These are phyloP conservation scores for Drosophila buzzatii DNA, from an alignment of 2,888 invertebrate species.

Conservation along the genomic window DNA sequence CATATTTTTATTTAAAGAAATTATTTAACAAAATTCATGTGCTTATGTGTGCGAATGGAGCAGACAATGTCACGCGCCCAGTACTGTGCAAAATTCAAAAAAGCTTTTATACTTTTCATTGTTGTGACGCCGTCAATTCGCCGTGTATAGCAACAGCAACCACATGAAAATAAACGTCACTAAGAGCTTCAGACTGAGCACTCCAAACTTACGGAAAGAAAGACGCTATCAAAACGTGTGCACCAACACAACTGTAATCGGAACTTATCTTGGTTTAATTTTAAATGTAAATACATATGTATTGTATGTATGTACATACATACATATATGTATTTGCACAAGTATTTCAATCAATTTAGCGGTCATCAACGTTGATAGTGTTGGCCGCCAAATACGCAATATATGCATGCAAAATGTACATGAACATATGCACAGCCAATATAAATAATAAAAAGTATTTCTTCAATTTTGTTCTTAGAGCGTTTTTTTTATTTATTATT, in stretches of 20 bases:
- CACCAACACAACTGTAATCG: constrained; percentile 1
- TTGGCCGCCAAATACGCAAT: constrained; percentile 32
- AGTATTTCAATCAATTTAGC: constrained; percentile 30
- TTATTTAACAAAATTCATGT: background rate
- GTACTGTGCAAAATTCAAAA: background rate
- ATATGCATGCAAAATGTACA: constrained; percentile 6
- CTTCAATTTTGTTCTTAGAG: constrained; percentile 37
- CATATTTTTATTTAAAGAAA: background rate
- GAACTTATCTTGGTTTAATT: constrained; percentile 21
- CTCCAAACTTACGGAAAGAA: constrained; percentile 4
- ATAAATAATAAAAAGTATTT: constrained; percentile 20
- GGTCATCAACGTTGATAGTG: constrained; percentile 34
- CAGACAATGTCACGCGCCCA: constrained; percentile 14
- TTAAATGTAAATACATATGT: constrained; percentile 5
- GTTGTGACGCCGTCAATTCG: constrained; percentile 20
- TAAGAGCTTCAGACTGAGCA: constrained; percentile 10
- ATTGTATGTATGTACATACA: background rate
- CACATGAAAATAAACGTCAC: constrained; percentile 22
- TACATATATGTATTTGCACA: background rate
- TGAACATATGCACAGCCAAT: background rate
- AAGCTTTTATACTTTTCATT: constrained; percentile 12
- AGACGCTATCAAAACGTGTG: constrained; percentile 38
- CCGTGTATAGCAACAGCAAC: constrained; percentile 47
- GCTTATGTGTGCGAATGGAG: background rate
- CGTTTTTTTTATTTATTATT: constrained; percentile 38